Evolutionary conservation across 2,113 vertebrate species (phyloP).

Genomic region (Rhinopomastus cyanomelas): DNA sequence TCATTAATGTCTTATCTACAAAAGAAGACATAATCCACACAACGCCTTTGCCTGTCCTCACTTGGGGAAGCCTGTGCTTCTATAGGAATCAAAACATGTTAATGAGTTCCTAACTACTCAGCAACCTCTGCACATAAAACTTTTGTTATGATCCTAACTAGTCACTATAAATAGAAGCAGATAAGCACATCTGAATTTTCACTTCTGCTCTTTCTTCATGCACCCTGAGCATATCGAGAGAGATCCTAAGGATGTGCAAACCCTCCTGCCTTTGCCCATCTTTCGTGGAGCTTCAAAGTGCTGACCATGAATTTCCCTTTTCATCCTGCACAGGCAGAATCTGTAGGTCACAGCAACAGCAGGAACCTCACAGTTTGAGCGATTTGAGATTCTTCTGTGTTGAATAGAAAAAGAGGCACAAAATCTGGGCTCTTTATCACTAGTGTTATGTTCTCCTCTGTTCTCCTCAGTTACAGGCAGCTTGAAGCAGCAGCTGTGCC

Average conservation of each 20-base stretch:
- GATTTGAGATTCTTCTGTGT: not conserved
- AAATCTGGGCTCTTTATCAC: not conserved
- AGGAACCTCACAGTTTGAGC: constrained; percentile 24
- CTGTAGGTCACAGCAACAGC: constrained; percentile 9
- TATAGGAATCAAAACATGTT: not conserved
- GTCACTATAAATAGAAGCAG: constrained; percentile 25
- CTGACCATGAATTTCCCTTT: constrained; percentile 8
- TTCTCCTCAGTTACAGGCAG: not conserved
- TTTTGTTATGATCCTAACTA: constrained; percentile 18
- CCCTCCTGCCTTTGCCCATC: not conserved
- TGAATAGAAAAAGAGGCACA: not conserved
- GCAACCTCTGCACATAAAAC: constrained; percentile 10
- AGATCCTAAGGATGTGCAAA: not conserved
- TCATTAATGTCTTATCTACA: constrained; percentile 44
- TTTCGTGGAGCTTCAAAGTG: not conserved
- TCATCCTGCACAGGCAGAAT: not conserved
- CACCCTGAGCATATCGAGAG: not conserved
- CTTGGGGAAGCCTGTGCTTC: constrained; percentile 16
- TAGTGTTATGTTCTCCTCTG: not conserved
- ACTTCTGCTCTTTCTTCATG: not conserved
- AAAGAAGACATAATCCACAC: constrained; percentile 32
- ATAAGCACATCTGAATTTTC: not conserved
- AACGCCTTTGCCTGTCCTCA: constrained; percentile 19
- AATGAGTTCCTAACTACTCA: constrained; percentile 28
- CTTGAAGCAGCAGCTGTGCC: not conserved